Conservation (phyloP, 1,140 invertebrate genomes). For the Dinothrombium tinctorium region DNA sequence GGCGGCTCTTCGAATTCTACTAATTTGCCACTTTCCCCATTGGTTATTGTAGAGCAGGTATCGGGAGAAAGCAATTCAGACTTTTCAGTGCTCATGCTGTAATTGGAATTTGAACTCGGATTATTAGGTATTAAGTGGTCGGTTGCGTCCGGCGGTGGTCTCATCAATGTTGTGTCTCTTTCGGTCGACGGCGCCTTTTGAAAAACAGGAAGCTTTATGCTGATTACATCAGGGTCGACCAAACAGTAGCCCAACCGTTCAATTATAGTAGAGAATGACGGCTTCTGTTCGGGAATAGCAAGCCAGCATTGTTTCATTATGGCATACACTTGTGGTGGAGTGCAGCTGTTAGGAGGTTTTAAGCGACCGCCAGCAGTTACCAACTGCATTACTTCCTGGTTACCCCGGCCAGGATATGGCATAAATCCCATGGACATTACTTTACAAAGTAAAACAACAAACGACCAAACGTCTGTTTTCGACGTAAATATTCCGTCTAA, state of each 20-base stretch:
- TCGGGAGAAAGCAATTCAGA: conserved; percentile 15
- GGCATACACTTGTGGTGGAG: conserved; percentile 22
- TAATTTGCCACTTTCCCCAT: too few relatives aligned
- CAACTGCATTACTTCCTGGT: conserved; percentile 88
- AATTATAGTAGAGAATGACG: conserved; percentile 52
- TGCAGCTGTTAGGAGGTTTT: conserved; percentile 16
- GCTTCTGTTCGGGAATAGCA: conserved; percentile 53
- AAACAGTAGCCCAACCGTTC: conserved; percentile 59
- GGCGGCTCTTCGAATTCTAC: too few relatives aligned
- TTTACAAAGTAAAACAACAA: conserved; percentile 88
- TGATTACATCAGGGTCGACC: conserved; percentile 47
- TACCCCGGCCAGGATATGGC: conserved; percentile 85
- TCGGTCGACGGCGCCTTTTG: conserved; percentile 32
- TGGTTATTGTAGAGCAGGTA: conserved; percentile 11
- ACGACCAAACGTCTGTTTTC: conserved; percentile 96
- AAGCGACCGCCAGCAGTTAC: conserved; percentile 61
- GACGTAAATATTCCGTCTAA: conserved; percentile 89
- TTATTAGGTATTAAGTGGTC: conserved; percentile 23
- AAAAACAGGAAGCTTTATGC: conserved; percentile 36
- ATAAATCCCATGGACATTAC: conserved; percentile 85
- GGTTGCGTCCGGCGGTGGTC: conserved; percentile 26
- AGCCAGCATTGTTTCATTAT: conserved; percentile 87
- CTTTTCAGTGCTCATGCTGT: conserved; percentile 16
- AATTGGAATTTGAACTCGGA: conserved; percentile 20
- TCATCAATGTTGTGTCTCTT: conserved; percentile 33